Evolutionary conservation across 1,140 invertebrate species (phyloP).

Genomic region (Orius insidiosus): DNA sequence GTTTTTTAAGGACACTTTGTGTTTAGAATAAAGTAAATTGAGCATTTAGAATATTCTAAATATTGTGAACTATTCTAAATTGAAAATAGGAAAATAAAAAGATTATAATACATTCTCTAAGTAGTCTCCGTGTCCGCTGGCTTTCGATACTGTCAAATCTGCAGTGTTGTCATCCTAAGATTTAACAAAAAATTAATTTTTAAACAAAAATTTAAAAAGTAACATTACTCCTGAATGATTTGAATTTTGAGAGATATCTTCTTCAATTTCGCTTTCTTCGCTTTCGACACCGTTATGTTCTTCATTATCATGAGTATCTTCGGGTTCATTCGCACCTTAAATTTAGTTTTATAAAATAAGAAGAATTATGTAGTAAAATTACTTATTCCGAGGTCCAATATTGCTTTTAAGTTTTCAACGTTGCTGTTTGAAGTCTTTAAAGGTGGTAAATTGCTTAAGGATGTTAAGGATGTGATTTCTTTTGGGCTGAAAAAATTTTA

Average conservation of each 20-base stretch:
- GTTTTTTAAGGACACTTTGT: no score
- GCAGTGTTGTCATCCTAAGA: slow-evolving; percentile 13
- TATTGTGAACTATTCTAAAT: no score
- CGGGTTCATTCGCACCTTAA: slow-evolving; percentile 22
- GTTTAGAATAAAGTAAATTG: no score
- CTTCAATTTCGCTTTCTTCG: slow-evolving; percentile 18
- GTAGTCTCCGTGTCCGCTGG: slow-evolving; percentile 13
- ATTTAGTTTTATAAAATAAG: slow-evolving; percentile 1
- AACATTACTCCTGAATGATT: slow-evolving; percentile 1
- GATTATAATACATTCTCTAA: slow-evolving; percentile 1
- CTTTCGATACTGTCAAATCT: slow-evolving; percentile 14
- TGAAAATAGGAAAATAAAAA: no score
- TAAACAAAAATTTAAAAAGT: no score
- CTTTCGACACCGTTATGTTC: slow-evolving; percentile 21
- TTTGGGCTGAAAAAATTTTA: slow-evolving; percentile 3
- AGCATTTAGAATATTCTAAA: no score
- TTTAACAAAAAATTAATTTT: neutral
- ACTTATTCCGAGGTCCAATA: slow-evolving; percentile 29
- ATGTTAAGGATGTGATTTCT: slow-evolving; percentile 9
- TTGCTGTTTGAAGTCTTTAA: slow-evolving; percentile 18
- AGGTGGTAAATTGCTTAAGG: slow-evolving; percentile 7
- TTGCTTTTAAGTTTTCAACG: slow-evolving; percentile 30
- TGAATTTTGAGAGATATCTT: slow-evolving; percentile 15
- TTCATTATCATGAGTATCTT: slow-evolving; percentile 29
- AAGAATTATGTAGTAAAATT: slow-evolving; percentile 14